These are phyloP conservation scores for Acleris holmiana DNA, from an alignment of 2,888 invertebrate genomes.

Conservation along the genomic window DNA sequence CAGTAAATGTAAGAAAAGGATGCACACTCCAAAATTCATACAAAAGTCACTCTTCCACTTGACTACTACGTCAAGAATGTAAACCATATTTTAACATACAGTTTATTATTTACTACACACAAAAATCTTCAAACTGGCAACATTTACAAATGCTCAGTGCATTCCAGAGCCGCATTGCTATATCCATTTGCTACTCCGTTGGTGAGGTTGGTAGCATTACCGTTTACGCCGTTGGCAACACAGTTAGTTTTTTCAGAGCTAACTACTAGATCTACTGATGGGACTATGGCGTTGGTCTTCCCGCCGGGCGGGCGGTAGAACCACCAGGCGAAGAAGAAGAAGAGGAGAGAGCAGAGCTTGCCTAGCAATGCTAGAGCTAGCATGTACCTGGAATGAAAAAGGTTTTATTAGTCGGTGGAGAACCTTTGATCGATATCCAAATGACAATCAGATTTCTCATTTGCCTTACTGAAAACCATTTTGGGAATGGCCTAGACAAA, in stretches of 20 bases:
- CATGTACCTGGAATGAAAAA: slow-evolving; percentile 85
- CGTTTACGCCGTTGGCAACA: slow-evolving; percentile 47
- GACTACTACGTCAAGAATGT: too few relatives aligned
- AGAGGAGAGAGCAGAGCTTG: slow-evolving; percentile 88
- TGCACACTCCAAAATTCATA: not conserved
- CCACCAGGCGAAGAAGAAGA: slow-evolving; percentile 91
- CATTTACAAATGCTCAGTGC: slow-evolving; percentile 73
- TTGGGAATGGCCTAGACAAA: too few relatives aligned
- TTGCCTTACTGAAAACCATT: too few relatives aligned
- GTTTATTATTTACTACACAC: slow-evolving; percentile 9
- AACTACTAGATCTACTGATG: slow-evolving; percentile 67
- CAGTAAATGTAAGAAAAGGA: not conserved
- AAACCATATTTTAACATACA: not conserved
- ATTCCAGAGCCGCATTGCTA: slow-evolving; percentile 74
- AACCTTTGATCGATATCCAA: too few relatives aligned
- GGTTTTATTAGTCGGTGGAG: not conserved
- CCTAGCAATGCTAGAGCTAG: slow-evolving; percentile 88
- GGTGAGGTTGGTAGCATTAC: slow-evolving; percentile 40
- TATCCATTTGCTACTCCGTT: slow-evolving; percentile 61
- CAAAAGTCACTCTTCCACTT: not conserved
- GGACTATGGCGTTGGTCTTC: slow-evolving; percentile 66
- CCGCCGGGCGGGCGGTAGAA: slow-evolving; percentile 87
- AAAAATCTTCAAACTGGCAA: slow-evolving; percentile 5
- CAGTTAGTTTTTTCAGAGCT: slow-evolving; percentile 62
- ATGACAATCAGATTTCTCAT: too few relatives aligned